Percentiles rank a stretch among this genome's conserved stretches.
Evolutionary conservation across 2,888 invertebrate species (phyloP).

Genomic region (Alloplasta piceator): DNA sequence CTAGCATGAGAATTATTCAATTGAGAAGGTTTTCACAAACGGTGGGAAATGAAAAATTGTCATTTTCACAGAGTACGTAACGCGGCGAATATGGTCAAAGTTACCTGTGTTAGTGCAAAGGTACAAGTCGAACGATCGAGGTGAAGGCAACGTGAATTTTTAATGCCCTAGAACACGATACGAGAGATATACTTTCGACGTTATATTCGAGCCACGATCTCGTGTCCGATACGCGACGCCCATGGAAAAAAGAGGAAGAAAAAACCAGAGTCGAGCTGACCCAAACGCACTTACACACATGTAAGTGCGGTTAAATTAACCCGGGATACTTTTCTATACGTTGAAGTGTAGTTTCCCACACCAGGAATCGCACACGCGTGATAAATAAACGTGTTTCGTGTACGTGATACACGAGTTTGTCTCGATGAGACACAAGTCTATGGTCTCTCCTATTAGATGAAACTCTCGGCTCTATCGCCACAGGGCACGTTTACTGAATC

Average conservation of each 20-base stretch:
- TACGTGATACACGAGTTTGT: conserved; percentile 17
- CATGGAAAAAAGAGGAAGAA: conserved; percentile 69
- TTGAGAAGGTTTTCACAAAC: background rate
- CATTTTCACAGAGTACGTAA: conserved; percentile 37
- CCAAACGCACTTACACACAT: conserved; percentile 23
- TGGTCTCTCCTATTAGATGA: no score
- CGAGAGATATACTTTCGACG: conserved; percentile 24
- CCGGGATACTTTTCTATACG: background rate
- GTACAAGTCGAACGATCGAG: conserved; percentile 31
- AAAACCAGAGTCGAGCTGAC: conserved; percentile 1
- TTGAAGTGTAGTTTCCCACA: no score
- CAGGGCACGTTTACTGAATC: conserved; percentile 52
- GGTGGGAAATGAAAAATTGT: conserved; percentile 42
- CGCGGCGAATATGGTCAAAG: conserved; percentile 7
- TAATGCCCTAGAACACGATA: conserved; percentile 6
- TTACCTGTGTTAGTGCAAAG: background rate
- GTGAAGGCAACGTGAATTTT: conserved; percentile 47
- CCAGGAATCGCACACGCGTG: background rate
- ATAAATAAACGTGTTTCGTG: background rate
- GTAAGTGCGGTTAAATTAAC: background rate
- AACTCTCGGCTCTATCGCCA: conserved; percentile 14
- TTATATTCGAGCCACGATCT: conserved; percentile 53
- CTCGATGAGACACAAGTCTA: background rate
- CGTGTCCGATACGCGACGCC: conserved; percentile 76
- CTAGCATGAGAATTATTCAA: no score